phyloP scores from a whole-genome alignment of 2,113 vertebrate species.

The Cyanoliseus patagonus region DNA sequence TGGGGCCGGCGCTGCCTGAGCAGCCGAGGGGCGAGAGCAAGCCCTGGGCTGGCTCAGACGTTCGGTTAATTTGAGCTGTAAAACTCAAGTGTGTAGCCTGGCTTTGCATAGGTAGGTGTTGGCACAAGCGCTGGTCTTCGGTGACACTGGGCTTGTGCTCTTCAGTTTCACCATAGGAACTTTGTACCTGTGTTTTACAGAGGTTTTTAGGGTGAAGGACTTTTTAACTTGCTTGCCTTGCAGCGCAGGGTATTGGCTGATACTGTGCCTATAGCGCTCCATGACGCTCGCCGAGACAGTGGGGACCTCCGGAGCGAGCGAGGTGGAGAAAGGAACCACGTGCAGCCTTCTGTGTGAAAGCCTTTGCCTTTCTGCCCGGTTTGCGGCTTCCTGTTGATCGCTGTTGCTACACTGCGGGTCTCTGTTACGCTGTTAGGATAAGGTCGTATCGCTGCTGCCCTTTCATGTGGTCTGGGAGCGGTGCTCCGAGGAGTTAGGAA shows the following conservation, averaged over 20 bases:
- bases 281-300: accelerated
- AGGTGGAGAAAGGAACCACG: background rate
- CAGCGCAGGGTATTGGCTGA: background rate
- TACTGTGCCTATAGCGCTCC: background rate
- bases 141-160: background rate
- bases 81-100: accelerated
- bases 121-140: background rate
- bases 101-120: background rate
- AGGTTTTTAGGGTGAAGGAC: background rate
- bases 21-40: background rate
- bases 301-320: background rate
- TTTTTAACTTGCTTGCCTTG: background rate
- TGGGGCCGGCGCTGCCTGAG: background rate
- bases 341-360: background rate
- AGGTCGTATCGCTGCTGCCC: background rate
- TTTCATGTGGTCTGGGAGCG: background rate
- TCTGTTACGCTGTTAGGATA: background rate
- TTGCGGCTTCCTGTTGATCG: background rate
- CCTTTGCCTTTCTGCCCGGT: background rate
- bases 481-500: background rate
- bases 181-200: background rate
- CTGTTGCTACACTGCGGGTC: background rate
- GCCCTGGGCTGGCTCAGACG: background rate
- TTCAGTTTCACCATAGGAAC: background rate
- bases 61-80: background rate